Evolutionary conservation across 2,113 vertebrate species (phyloP).

Genomic region (Nasalis larvatus): DNA sequence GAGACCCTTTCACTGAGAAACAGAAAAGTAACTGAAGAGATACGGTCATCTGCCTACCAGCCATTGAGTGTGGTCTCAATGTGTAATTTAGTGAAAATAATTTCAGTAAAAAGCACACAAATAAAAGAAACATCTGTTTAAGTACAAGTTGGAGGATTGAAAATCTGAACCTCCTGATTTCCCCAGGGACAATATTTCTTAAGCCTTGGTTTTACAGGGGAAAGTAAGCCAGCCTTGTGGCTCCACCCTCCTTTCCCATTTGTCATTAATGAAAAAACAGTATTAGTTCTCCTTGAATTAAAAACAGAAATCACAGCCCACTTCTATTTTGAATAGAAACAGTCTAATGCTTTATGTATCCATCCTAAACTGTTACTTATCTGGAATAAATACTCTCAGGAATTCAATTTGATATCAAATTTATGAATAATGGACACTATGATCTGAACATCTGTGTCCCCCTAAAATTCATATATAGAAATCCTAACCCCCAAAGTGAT

Average conservation of each 20-base stretch:
- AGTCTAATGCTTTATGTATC: background rate
- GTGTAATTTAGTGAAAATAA: background rate
- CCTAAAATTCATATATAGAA: background rate
- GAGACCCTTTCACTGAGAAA: background rate
- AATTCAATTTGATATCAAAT: background rate
- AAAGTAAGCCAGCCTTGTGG: background rate
- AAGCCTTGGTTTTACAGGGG: background rate
- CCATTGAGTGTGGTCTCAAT: background rate
- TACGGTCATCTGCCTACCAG: background rate
- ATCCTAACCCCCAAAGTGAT: background rate
- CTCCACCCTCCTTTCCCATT: background rate
- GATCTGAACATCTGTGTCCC: background rate
- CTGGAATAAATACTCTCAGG: conserved; percentile 5
- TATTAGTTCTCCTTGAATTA: background rate
- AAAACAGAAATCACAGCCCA: background rate
- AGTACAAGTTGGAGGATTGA: background rate
- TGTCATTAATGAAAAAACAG: background rate
- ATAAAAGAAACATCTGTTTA: background rate
- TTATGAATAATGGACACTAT: background rate
- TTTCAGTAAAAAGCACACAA: background rate
- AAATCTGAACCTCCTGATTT: conserved; percentile 4
- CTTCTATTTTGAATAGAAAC: background rate
- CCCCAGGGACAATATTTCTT: background rate
- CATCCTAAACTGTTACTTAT: background rate
- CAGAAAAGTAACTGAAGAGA: background rate